A percentile compares a stretch with the other conserved stretches of the same genome.
phyloP scores from a whole-genome alignment of 2,797 vertebrate genomes.

The Dromococcyx pavoninus region DNA sequence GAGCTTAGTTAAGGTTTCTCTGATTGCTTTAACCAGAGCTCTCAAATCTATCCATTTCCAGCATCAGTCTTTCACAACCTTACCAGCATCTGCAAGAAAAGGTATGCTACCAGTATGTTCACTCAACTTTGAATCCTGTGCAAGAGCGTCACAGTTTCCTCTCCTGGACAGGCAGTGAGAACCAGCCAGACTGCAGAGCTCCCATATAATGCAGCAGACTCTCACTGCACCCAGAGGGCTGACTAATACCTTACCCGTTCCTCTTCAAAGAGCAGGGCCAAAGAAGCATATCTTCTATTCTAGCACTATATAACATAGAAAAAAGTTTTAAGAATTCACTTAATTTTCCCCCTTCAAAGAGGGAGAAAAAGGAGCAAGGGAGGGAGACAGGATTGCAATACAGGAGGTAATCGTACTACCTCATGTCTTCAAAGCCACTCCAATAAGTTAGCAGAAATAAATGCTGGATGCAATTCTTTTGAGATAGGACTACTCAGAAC shows the following conservation, averaged over 20 bases:
- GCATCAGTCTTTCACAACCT: background rate
- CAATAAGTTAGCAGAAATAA: background rate
- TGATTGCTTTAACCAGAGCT: background rate
- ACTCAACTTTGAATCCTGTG: constrained; percentile 35
- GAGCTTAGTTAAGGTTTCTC: background rate
- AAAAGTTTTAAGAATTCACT: background rate
- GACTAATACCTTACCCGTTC: background rate
- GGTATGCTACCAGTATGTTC: background rate
- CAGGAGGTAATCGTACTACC: background rate
- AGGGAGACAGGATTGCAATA: background rate
- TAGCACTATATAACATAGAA: background rate
- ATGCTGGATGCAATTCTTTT: background rate
- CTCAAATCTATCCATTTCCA: background rate
- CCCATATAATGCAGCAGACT: background rate
- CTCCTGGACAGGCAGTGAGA: background rate
- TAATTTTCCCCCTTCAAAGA: background rate
- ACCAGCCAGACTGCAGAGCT: background rate
- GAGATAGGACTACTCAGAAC: background rate
- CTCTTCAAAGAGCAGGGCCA: background rate
- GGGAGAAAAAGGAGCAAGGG: background rate
- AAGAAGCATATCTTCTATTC: background rate
- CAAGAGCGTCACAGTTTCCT: background rate
- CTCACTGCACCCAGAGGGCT: background rate
- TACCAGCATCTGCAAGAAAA: background rate
- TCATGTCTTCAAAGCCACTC: background rate